Conservation (phyloP, 2,113 vertebrate species). For the Pontoporia blainvillei region DNA sequence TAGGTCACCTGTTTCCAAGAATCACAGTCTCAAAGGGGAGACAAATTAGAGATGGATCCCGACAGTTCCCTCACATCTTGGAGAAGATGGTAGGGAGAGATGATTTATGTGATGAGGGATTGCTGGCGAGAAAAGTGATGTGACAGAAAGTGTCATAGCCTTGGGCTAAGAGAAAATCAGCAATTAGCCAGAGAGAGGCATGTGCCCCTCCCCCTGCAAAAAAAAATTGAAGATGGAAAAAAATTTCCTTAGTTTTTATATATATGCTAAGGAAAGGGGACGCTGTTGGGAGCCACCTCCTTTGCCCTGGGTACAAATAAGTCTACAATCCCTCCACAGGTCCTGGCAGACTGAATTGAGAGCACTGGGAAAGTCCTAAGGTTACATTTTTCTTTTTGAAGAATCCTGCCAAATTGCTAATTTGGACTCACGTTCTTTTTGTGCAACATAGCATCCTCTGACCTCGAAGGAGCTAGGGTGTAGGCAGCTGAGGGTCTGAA, state of each 20-base stretch:
- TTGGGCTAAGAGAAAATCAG: conserved; percentile 67
- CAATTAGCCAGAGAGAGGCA: conserved; percentile 38
- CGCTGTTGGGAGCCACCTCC: not conserved
- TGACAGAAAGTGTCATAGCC: conserved; percentile 60
- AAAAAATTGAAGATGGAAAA: conserved; percentile 29
- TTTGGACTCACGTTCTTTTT: conserved; percentile 56
- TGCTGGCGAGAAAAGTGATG: conserved; percentile 21
- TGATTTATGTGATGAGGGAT: conserved; percentile 41
- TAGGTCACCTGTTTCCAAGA: not conserved
- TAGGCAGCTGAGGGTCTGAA: conserved; percentile 48
- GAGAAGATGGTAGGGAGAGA: conserved; percentile 14
- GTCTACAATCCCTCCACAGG: not conserved
- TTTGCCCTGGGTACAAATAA: not conserved
- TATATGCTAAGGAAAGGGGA: not conserved
- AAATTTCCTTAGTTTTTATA: conserved; percentile 45
- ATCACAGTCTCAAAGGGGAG: not conserved
- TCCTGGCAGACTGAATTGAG: conserved; percentile 24
- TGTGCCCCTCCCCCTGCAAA: not conserved
- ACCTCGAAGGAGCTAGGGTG: conserved; percentile 59
- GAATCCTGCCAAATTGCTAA: conserved; percentile 62
- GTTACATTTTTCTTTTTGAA: conserved; percentile 65
- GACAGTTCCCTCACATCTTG: not conserved
- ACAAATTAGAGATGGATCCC: not conserved
- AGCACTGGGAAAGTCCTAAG: conserved; percentile 31
- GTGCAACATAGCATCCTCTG: conserved; percentile 58